Conservation (phyloP, 2,113 vertebrate genomes). For the Gymnocephalus cernua region DNA sequence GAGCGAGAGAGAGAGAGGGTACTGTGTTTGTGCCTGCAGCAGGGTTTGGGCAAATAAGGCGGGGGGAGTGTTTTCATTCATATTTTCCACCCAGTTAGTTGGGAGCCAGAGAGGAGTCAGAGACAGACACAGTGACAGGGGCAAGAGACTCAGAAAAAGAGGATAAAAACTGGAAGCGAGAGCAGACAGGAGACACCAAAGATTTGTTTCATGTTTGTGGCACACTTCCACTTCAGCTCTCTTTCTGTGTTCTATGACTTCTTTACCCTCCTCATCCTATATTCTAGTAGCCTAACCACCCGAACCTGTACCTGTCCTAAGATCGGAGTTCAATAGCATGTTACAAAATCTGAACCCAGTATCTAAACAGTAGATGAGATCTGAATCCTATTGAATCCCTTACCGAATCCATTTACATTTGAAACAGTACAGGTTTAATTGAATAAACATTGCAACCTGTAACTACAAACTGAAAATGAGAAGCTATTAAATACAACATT, state of each 20-base stretch:
- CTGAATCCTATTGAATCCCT: neutral
- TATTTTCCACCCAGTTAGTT: constrained; percentile 81
- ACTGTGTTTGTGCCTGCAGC: constrained; percentile 62
- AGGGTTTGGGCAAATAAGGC: constrained; percentile 58
- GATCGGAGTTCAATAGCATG: neutral
- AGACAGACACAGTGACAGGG: constrained; percentile 30
- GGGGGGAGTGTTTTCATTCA: constrained; percentile 81
- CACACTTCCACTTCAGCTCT: constrained; percentile 16
- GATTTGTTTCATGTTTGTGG: constrained; percentile 12
- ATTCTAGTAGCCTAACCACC: neutral
- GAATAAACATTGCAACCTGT: neutral
- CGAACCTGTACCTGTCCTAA: neutral
- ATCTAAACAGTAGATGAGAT: neutral
- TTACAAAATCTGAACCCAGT: neutral
- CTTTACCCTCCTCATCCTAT: neutral
- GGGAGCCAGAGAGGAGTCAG: constrained; percentile 56
- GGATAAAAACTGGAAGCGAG: constrained; percentile 14
- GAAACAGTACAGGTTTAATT: neutral
- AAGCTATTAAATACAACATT: neutral
- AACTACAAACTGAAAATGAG: neutral
- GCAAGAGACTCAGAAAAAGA: neutral
- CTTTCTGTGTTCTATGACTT: neutral
- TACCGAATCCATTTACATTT: neutral
- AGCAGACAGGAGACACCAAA: constrained; percentile 16
- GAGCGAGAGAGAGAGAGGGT: constrained; percentile 4